phyloP scores from a whole-genome alignment of 1,140 invertebrate species.

The Zaprionus camerounensis region DNA sequence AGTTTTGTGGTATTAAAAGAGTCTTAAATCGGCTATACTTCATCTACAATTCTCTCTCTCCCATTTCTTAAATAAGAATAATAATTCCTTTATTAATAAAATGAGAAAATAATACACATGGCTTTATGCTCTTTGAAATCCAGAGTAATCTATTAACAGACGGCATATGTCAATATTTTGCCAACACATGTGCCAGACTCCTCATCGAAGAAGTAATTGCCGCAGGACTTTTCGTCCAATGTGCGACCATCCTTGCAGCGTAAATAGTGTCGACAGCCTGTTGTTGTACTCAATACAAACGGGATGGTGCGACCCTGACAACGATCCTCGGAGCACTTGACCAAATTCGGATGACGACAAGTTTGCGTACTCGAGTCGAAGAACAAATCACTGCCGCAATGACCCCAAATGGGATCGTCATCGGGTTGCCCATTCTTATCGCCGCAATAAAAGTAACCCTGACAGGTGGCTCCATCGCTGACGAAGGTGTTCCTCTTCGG shows the following conservation, averaged over 20 bases:
- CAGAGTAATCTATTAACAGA: conserved; percentile 36
- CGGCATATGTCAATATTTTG: conserved; percentile 25
- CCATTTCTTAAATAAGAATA: background rate
- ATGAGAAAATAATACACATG: conserved; percentile 14
- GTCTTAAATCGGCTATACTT: too few relatives aligned
- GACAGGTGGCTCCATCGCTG: conserved; percentile 64
- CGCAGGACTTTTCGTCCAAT: conserved; percentile 45
- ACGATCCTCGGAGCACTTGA: conserved; percentile 63
- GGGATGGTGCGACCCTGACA: conserved; percentile 62
- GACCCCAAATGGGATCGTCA: conserved; percentile 44
- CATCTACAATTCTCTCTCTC: too few relatives aligned
- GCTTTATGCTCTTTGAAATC: background rate
- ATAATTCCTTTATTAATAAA: conserved; percentile 16
- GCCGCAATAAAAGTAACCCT: conserved; percentile 68
- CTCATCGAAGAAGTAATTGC: conserved; percentile 65
- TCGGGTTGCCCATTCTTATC: conserved; percentile 44
- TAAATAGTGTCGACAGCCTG: conserved; percentile 66
- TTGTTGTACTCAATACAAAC: conserved; percentile 49
- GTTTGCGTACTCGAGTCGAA: conserved; percentile 53
- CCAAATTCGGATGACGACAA: conserved; percentile 42
- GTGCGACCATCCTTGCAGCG: conserved; percentile 51
- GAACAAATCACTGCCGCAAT: conserved; percentile 56
- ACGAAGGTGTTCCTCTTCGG: conserved; percentile 53
- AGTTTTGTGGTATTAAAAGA: too few relatives aligned
- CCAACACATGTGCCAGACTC: conserved; percentile 38